Conservation (phyloP, 2,888 invertebrate genomes). For the Acrocyrtus sp. region DNA sequence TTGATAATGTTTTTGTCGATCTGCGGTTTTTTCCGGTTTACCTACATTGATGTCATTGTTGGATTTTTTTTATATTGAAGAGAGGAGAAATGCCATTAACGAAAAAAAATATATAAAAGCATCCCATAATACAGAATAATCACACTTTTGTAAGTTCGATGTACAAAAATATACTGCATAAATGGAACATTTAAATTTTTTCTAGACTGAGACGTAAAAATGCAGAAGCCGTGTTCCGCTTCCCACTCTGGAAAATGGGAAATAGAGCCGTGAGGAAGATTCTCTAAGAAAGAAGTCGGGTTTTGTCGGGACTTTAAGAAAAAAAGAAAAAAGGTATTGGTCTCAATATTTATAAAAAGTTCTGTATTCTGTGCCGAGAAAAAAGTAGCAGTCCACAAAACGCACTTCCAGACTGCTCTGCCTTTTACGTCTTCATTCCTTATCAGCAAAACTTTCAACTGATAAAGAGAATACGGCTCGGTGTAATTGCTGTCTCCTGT, state of each 20-base stretch:
- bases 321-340: not conserved
- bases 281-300: not conserved
- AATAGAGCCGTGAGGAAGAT: not conserved
- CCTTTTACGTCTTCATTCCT: constrained; percentile 21
- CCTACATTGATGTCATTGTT: constrained; percentile 4
- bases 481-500: constrained; percentile 34
- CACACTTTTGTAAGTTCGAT: no score
- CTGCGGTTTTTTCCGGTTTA: not conserved
- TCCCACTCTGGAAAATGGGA: not conserved
- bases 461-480: constrained; percentile 29
- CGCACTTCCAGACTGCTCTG: constrained; percentile 25
- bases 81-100: not conserved
- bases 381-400: no score
- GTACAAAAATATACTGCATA: no score
- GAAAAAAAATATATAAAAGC: no score
- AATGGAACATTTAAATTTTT: no score
- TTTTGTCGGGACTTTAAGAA: not conserved
- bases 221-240: no score
- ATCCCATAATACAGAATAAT: no score
- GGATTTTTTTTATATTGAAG: not conserved
- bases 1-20: constrained; percentile 14
- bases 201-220: no score
- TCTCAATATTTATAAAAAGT: not conserved
- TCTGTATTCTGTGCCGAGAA: no score
- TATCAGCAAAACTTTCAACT: constrained; percentile 31